Evolutionary conservation across 2,113 vertebrate genomes (phyloP), one percentile per base, ranked within the genome.

Genomic region (Okapia johnstoni): DNA sequence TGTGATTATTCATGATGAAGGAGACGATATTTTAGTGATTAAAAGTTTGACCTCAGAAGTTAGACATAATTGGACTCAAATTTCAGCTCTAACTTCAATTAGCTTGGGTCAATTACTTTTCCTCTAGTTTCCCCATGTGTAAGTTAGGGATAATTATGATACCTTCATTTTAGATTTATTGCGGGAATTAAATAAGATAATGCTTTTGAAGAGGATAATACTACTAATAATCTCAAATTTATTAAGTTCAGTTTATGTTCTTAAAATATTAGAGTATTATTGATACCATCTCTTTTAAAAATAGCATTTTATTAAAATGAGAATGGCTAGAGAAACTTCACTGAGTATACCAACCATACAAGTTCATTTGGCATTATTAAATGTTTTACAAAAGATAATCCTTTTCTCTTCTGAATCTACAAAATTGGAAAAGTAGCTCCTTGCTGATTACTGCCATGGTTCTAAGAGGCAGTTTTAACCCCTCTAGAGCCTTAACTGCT

Each of bases 231-330:
- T 57, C 7, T 73, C 66, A 8, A 50, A 61, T 55, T 58, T 95
- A 79, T 80, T 77, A 90, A 85, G 11, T 86, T 2, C 14, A 91
- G 11, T 58, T 86, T 90, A 52, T 50, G 13, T 57, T 76, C n/a
- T 86, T 90, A 90, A 96, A 90, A 55, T 92, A 81, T 84, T 92
- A 90, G 23, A 1, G 2, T 77, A 84, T 61, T 94, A 43, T 48
- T 95, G n/a, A 60, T 87, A 46, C 57, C 17, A 83, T 87, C 16
- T 55, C 63, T 33, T 93, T 96, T 36, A 81, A 89, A 96, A 80
- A 84, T 40, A 66, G 13, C 13, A 95, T 88, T 95, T 90, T 73
- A 54, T 76, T 95, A 85, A 81, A 96, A 66, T 94, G 3, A 63
- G 28, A 85, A 80, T 93, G 46, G 48, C 43, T 60, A 91, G 54